Base-by-base conservation (phyloP, 2,113 vertebrate genomes). In the Halichoerus grypus region DNA sequence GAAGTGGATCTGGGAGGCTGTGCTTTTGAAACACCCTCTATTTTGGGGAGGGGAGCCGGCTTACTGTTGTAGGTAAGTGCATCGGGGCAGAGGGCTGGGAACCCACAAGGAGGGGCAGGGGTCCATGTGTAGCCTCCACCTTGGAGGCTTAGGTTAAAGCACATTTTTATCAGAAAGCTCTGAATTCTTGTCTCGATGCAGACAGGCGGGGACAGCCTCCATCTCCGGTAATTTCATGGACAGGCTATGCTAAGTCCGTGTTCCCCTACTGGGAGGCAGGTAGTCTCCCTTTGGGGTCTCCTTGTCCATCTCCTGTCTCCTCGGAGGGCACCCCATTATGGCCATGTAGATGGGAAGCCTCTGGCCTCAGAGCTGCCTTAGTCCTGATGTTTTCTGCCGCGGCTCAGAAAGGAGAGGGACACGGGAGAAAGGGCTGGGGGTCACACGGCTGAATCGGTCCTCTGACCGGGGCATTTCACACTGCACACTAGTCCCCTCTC, bases 51-150 rank as follows among this genome's bases (percentile, higher is more conserved):
- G 98, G 97, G 11, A 97, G 93, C n/a, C 33, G 2, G 49, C 96
- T 98, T 2, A 59, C 95, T 76, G 97, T 98, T 3, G 15, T 98
- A 82, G 97, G 97, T 98, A 84, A 98, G 96, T 79, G 16, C 69
- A 15, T 74, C 10, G 31, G 61, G 13, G 5, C 46, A 3, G 42
- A 28, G 33, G 39, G 6, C 88, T 11, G 63, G 65, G 80, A 39
- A 26, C 13, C 10, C 24, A 5, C 7, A 5, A 21, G 26, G 21
- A 63, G 7, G 6, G n/a, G 42, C 36, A 12, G 67, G 21, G 9
- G 46, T n/a, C 33, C n/a, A 11, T 18, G 61, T 0, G 16, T 31
- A 55, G n/a, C 12, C 22, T 49, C 31, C 0, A 0, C 39, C 49
- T 61, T 26, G 11, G 12, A 63, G 31, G 46, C 33, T n/a, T 69